Base-by-base conservation (phyloP, 2,113 vertebrate genomes). In the Silurus asotus region DNA sequence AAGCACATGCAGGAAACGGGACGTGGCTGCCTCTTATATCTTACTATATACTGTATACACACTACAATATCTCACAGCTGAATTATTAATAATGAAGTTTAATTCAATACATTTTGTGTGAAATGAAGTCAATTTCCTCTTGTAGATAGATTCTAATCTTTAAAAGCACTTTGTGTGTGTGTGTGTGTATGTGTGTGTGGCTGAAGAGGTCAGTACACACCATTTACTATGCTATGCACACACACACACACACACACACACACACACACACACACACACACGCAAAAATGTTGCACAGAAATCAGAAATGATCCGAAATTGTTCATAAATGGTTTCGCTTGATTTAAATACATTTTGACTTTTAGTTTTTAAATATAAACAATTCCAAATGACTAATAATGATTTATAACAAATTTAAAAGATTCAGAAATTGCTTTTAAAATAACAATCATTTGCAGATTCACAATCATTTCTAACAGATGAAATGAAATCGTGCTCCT, bases 201-300 rank as follows among this genome's bases (percentile, higher is more conserved):
- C 17, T 48, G 45, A 7, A 49, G 70, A 49, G 37, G 70, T 23
- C 17, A 49, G 17, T 28, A 11, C 28, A 70, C 67, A 70, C 2
- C 37, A 49, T 8, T 45, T 51, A 76, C 49, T 25, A 25, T 0
- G 1, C 75, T 58, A 15, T 8, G 1, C 5, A 5, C 25, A 19
- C 55, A 28, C 20, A 25, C 20, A 45, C 53, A 56, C 53, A 55
- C 49, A n/a, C 74, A 55, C 74, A 76, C 74, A 53, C 72, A 75
- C 72, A 75, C 74, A 76, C 74, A 76, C 74, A 76, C 72, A 51
- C 72, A 75, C 70, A 9, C 15, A 49, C 4, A 49, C 28, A 69
- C 28, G 49, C 45, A 76, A 13, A 13, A 48, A n/a, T 55, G 15
- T 20, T 49, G 19, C 45, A 77, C n/a, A 77, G 56, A 15, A 23